Conservation (phyloP, 2,888 invertebrate genomes). For the Teleiodes luculella region DNA sequence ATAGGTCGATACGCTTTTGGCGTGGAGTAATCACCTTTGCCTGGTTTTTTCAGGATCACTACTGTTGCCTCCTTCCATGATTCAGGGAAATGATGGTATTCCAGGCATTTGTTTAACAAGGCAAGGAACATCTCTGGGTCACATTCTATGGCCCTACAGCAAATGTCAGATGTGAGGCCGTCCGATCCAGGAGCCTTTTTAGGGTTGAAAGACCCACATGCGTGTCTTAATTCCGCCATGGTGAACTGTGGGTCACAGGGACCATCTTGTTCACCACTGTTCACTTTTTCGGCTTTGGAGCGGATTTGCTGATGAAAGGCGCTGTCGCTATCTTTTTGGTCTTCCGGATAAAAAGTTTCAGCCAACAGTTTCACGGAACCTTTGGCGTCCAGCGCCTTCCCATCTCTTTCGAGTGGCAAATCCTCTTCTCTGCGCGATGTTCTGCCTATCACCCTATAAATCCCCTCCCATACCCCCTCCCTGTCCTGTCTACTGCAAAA, state of each 20-base stretch:
- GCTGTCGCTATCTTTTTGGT: no score
- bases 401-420: background rate
- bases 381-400: background rate
- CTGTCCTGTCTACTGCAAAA: background rate
- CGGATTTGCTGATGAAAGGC: no score
- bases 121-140: background rate
- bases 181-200: constrained; percentile 19
- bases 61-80: no score
- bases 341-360: no score
- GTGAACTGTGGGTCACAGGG: background rate
- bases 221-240: background rate
- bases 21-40: constrained; percentile 12
- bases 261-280: background rate
- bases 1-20: constrained; percentile 11
- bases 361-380: no score
- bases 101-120: background rate
- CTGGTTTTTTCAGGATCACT: no score
- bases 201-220: constrained; percentile 2
- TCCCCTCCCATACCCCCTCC: constrained; percentile 12
- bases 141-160: background rate
- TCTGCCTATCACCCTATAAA: constrained; percentile 12
- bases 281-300: no score
- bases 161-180: constrained; percentile 15
- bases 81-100: background rate
- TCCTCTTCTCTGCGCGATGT: constrained; percentile 5